Conservation (phyloP, 2,888 invertebrate genomes). For the Plebejus melissa region DNA sequence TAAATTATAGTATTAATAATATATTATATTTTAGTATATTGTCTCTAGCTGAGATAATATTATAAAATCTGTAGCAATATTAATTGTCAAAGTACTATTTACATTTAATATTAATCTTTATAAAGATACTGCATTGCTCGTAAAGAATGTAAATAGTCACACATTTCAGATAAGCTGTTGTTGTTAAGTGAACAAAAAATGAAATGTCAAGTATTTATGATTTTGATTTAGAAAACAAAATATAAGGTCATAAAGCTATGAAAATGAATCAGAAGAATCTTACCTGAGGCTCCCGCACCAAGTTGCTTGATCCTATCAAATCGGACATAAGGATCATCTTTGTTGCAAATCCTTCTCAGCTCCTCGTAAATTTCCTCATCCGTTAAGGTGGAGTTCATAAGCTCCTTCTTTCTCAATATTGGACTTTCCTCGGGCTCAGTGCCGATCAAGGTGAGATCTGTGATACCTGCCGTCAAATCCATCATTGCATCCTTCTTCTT, state of each 20-base stretch:
- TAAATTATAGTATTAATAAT: background rate
- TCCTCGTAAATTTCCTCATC: conserved; percentile 89
- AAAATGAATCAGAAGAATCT: conserved; percentile 7
- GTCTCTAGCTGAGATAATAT: background rate
- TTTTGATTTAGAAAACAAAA: background rate
- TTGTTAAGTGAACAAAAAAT: background rate
- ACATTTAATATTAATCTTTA: too few species aligned
- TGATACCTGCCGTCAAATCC: conserved; percentile 60
- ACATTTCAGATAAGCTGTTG: background rate
- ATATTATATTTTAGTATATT: background rate
- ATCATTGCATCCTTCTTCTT: conserved; percentile 64
- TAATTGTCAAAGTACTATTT: background rate
- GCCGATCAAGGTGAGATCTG: conserved; percentile 67
- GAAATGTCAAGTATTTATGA: background rate
- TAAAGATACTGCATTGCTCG: background rate
- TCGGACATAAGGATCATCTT: conserved; percentile 88
- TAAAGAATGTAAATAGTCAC: background rate
- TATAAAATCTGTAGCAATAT: background rate
- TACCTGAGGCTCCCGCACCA: conserved; percentile 92
- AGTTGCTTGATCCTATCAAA: conserved; percentile 91
- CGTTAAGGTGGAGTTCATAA: conserved; percentile 74
- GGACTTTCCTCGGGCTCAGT: conserved; percentile 77
- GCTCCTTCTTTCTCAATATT: conserved; percentile 80
- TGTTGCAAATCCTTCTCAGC: conserved; percentile 87
- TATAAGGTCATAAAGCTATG: background rate